Evolutionary conservation across 2,797 vertebrate species (phyloP), one percentile per base, ranked within the genome.

Genomic region (Syndactyla subalaris): DNA sequence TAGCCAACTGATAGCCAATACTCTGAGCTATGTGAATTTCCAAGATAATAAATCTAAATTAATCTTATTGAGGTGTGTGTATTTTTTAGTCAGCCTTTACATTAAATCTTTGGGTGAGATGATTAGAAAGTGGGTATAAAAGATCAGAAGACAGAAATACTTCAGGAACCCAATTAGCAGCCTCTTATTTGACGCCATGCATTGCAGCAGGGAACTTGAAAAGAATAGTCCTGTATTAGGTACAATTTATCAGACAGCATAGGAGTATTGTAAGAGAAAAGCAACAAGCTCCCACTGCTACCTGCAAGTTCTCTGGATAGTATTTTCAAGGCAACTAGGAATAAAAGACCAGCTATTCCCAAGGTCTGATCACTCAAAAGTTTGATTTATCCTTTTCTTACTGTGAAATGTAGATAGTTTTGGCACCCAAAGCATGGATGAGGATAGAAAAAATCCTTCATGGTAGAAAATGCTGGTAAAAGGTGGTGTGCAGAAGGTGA

Each of bases 81-180:
- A 21, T 30, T 45, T 59, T 59, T 82, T 34, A 36, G 55, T 43
- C 66, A 65, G 27, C 3, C 1, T 78, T 82, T 51, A 55, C 58
- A n/a, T 18, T 39, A 46, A 61, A 46, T 66, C 43, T 72, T 49
- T 74, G 66, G 4, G 27, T 0, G 0, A 24, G 12, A 24, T 82
- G 51, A 71, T 87, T 45, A 87, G 51, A 67, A 73, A 89, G 14
- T 41, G 14, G 11, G 5, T 65, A 41, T 48, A 34, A 85, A 82
- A 73, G 23, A 55, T 19, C 32, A 62, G 36, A 76, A 85, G 71
- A 84, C 14, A 77, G 43, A 88, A 67, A 66, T 70, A 34, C 9
- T 85, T 76, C 15, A 43, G 55, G 24, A 63, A 45, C 0, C 0
- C 43, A 30, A 78, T 26, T 70, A 18, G 36, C 74, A 67, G n/a